These are phyloP conservation scores for Scartelaos histophorus DNA, from an alignment of 2,113 vertebrate genomes.

Conservation along the genomic window DNA sequence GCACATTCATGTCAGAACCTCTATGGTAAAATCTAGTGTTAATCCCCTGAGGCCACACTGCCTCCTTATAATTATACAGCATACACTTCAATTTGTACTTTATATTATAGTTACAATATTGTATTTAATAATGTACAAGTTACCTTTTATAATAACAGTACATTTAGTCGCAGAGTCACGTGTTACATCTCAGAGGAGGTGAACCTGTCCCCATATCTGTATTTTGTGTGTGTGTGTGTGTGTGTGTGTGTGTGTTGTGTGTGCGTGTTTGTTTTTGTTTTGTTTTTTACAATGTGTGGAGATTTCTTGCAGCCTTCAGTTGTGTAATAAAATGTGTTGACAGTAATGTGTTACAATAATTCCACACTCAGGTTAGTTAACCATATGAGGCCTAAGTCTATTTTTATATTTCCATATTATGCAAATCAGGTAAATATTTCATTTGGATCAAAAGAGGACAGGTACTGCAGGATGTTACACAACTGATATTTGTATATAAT, in stretches of 20 bases:
- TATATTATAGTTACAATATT: conserved; percentile 11
- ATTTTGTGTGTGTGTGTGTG: too few relatives aligned
- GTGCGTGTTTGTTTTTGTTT: too few relatives aligned
- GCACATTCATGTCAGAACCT: conserved; percentile 79
- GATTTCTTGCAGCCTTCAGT: background rate
- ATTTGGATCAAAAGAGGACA: background rate
- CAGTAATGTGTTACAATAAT: background rate
- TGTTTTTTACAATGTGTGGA: background rate
- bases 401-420: background rate
- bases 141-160: background rate
- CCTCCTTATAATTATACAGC: conserved; percentile 71
- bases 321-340: background rate
- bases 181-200: background rate
- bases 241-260: too few relatives aligned
- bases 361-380: background rate
- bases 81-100: conserved; percentile 39
- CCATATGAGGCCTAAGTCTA: background rate
- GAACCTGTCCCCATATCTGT: background rate
- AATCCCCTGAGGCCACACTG: conserved; percentile 65
- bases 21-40: conserved; percentile 60
- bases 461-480: background rate
- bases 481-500: background rate
- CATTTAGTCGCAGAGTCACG: background rate
- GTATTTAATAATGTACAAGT: background rate
- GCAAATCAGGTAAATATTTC: background rate